phyloP scores from a whole-genome alignment of 2,113 vertebrate species.

The Hippopotamus amphibius region DNA sequence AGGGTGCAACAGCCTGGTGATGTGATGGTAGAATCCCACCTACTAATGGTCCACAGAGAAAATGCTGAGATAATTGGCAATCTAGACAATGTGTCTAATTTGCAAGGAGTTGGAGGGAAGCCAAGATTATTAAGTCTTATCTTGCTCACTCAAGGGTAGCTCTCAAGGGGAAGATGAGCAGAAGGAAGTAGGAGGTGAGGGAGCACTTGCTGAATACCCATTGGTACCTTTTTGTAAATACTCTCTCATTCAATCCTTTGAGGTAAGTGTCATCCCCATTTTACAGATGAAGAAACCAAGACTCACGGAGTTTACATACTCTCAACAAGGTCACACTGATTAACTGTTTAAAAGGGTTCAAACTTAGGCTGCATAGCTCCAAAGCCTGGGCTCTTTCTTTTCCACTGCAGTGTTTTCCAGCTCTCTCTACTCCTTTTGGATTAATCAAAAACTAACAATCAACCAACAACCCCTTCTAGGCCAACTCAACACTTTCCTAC shows the following conservation, averaged over 20 bases:
- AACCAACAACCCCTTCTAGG: not conserved
- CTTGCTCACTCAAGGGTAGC: not conserved
- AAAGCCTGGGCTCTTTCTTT: not conserved
- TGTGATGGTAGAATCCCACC: not conserved
- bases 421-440: not conserved
- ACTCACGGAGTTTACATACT: not conserved
- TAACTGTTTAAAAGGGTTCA: not conserved
- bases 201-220: not conserved
- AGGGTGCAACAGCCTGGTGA: not conserved
- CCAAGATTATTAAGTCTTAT: not conserved
- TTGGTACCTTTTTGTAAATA: not conserved
- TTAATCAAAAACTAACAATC: conserved; percentile 23
- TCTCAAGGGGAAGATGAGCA: not conserved
- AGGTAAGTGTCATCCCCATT: not conserved
- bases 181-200: not conserved
- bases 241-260: not conserved
- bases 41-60: not conserved
- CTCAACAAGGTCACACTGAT: not conserved
- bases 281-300: conserved; percentile 33
- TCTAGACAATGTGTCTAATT: not conserved
- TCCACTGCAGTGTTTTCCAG: not conserved
- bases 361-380: not conserved
- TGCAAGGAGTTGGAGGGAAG: not conserved
- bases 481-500: not conserved
- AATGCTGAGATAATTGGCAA: not conserved